Base-by-base conservation (phyloP, 2,888 invertebrate species). In the Panzeria rudis region DNA sequence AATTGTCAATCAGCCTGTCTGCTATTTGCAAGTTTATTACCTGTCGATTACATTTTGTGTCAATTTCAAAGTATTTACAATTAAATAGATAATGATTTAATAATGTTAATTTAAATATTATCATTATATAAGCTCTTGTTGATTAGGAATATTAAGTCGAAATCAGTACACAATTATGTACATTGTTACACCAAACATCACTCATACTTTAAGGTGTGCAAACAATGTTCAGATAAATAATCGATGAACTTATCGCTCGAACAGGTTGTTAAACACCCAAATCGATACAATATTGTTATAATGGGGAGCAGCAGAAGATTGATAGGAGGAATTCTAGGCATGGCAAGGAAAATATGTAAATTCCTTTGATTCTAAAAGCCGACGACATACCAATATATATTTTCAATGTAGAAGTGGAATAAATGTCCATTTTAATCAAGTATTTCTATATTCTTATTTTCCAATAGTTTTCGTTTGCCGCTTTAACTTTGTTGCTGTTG, bases 1-100 rank as follows among this genome's bases (percentile, higher is more conserved):
- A 73, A 66, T 38, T 72, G 71, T 54, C 62, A 62, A 59, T 76
- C 64, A 72, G 66, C 35, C 20, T 64, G 71, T 56, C 15, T 15
- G 20, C 6, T 17, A 66, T 50, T 17, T 56, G 20, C 29, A 35
- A 59, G 25, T 13, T 76, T 56, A 17, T 25, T 29, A 47, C 3
- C 59, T 61, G 44, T 54, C 41, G 56, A 56, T 69, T 41, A 4
- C 20, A 61, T 71, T 69, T 78, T 38, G 52, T 50, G 17, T 72
- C 7, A 72, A 56, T 47, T 44, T 25, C 35, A 52, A 66, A 66
- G 50, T 61, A 64, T 56, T 62, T 54, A 23, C 25, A 20, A 54
- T 64, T 41, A 59, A 76, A 44, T 56, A 11, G 5, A 29, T 76
- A 80, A 72, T 72, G 72, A 84, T 80, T 77, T 72, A 84, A 85